These are phyloP conservation scores for Orthosia gracilis DNA, from an alignment of 2,888 invertebrate genomes.

Conservation along the genomic window DNA sequence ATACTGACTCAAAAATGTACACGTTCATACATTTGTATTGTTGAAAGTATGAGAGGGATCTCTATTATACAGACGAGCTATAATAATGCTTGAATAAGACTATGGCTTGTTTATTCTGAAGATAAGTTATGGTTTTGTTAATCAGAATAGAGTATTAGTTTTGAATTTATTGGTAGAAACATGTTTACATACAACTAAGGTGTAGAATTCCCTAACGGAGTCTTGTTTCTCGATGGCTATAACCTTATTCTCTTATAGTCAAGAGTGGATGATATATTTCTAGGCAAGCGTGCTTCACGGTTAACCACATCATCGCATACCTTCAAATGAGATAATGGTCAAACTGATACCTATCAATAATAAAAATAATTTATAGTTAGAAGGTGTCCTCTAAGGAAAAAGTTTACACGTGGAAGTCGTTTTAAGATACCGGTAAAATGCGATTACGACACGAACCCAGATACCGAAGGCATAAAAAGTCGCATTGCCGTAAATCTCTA, in stretches of 20 bases:
- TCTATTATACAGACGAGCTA: not conserved
- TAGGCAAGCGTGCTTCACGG: no score
- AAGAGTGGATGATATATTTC: no score
- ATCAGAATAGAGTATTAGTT: not conserved
- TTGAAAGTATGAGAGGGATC: not conserved
- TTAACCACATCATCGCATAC: no score
- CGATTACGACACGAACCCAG: not conserved
- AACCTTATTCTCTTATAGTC: no score
- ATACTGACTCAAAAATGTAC: conserved; percentile 17
- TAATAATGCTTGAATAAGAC: not conserved
- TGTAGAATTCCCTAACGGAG: no score
- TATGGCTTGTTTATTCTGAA: not conserved
- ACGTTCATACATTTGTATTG: conserved; percentile 1
- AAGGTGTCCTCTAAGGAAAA: not conserved
- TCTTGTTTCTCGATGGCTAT: no score
- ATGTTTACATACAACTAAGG: no score
- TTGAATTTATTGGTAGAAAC: not conserved
- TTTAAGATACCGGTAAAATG: not conserved
- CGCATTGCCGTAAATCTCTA: not conserved
- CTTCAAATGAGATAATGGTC: no score
- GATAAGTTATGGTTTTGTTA: not conserved
- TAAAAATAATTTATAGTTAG: no score
- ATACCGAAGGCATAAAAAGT: not conserved
- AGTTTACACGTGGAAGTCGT: not conserved
- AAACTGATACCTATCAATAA: no score